Conservation (phyloP, 2,797 vertebrate species). For the Neostethus bicornis region DNA sequence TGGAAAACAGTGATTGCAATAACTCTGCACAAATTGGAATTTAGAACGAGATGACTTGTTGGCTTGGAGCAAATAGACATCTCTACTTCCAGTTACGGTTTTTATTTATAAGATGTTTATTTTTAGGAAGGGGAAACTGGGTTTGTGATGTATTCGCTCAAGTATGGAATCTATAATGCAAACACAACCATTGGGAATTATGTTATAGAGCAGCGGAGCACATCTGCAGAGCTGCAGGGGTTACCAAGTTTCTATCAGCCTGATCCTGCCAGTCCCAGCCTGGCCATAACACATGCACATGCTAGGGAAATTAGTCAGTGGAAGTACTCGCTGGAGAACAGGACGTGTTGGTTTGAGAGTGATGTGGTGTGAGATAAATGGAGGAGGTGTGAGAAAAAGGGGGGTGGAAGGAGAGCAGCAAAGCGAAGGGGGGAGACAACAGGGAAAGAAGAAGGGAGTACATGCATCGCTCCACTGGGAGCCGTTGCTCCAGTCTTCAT, state of each 20-base stretch:
- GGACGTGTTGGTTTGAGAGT: constrained; percentile 28
- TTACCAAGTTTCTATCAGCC: constrained; percentile 45
- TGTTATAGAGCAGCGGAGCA: constrained; percentile 43
- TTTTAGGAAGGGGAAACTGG: constrained; percentile 3
- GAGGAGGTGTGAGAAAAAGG: constrained; percentile 15
- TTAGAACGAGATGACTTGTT: constrained; percentile 3
- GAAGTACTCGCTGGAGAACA: constrained; percentile 43
- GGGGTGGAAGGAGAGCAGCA: not conserved
- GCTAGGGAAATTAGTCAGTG: constrained; percentile 47
- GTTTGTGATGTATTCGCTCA: constrained; percentile 33
- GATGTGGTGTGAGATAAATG: constrained; percentile 46
- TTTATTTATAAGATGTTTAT: constrained; percentile 1
- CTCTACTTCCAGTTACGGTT: not conserved
- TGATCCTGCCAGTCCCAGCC: constrained; percentile 32
- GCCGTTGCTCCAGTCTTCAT: constrained; percentile 43
- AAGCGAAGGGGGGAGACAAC: constrained; percentile 24
- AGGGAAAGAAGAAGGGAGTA: constrained; percentile 47
- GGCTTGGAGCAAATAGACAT: not conserved
- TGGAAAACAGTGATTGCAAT: constrained; percentile 3
- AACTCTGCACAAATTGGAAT: constrained; percentile 6
- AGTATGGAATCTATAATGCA: constrained; percentile 46
- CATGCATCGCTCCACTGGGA: constrained; percentile 59
- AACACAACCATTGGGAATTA: constrained; percentile 50
- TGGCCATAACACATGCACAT: constrained; percentile 7
- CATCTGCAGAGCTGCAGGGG: constrained; percentile 61